A percentile compares a stretch with the other conserved stretches of the same genome.
These are phyloP conservation scores for Asarcornis scutulata DNA, from an alignment of 2,113 vertebrate species.

Conservation along the genomic window DNA sequence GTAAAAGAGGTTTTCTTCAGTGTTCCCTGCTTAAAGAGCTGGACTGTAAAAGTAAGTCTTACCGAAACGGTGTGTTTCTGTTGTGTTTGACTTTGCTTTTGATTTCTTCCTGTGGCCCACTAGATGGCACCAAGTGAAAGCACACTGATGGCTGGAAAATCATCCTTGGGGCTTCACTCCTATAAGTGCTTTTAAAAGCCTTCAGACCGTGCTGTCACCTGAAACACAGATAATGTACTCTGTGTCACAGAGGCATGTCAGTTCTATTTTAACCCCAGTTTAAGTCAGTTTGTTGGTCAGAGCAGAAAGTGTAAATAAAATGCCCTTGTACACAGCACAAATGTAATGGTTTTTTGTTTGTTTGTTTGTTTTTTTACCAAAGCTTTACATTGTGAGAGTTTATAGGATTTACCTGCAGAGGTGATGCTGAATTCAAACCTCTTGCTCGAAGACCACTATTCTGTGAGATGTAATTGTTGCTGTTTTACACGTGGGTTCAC, in stretches of 20 bases:
- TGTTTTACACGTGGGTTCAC: background rate
- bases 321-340: background rate
- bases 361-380: background rate
- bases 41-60: background rate
- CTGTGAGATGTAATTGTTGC: background rate
- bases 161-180: background rate
- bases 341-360: background rate
- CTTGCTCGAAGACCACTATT: background rate
- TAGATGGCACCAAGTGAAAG: slow-evolving; percentile 13
- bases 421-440: background rate
- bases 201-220: background rate
- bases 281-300: background rate
- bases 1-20: background rate
- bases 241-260: background rate
- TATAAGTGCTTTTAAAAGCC: background rate
- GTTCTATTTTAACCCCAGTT: background rate
- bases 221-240: background rate
- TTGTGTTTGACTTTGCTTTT: background rate
- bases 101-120: background rate
- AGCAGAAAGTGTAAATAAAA: background rate
- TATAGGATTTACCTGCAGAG: background rate
- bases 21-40: background rate
- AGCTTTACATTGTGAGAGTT: background rate
- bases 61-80: background rate
- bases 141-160: background rate